phyloP scores from a whole-genome alignment of 1,140 invertebrate species.

The Drosophila leontia region DNA sequence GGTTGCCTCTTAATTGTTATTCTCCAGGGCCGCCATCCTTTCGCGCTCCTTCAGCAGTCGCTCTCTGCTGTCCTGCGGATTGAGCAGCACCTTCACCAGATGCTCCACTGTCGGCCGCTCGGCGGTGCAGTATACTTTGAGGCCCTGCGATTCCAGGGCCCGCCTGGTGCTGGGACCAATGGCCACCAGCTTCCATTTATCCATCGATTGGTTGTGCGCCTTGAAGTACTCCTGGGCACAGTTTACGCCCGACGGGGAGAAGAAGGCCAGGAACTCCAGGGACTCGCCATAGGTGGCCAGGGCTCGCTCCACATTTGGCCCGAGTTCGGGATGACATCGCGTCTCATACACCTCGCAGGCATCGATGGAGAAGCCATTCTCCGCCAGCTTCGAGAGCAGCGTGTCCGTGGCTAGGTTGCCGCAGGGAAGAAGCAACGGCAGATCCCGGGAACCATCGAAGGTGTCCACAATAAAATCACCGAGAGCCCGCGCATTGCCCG shows the following conservation, averaged over 20 bases:
- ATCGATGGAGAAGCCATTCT: constrained; percentile 85
- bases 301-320: constrained; percentile 85
- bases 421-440: constrained; percentile 86
- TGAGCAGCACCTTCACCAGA: constrained; percentile 80
- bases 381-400: constrained; percentile 84
- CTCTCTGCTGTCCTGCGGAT: constrained; percentile 76
- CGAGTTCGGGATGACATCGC: constrained; percentile 84
- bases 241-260: constrained; percentile 86
- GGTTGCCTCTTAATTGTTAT: constrained; percentile 20
- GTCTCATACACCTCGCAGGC: constrained; percentile 86
- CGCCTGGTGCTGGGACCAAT: constrained; percentile 83
- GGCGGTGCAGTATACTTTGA: constrained; percentile 77
- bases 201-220: constrained; percentile 53
- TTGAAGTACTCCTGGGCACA: constrained; percentile 73
- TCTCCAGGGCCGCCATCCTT: constrained; percentile 31
- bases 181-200: constrained; percentile 79
- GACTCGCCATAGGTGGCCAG: constrained; percentile 77
- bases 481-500: constrained; percentile 86
- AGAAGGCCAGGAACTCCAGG: constrained; percentile 86
- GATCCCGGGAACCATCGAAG: constrained; percentile 75
- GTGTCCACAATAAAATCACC: constrained; percentile 85
- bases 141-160: constrained; percentile 63
- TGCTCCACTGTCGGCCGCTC: constrained; percentile 84
- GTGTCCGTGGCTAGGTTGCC: constrained; percentile 86
- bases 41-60: constrained; percentile 53